A percentile compares a stretch with the other conserved stretches of the same genome.
phyloP scores from a whole-genome alignment of 2,797 vertebrate genomes.

The Hozukius guyotensis region DNA sequence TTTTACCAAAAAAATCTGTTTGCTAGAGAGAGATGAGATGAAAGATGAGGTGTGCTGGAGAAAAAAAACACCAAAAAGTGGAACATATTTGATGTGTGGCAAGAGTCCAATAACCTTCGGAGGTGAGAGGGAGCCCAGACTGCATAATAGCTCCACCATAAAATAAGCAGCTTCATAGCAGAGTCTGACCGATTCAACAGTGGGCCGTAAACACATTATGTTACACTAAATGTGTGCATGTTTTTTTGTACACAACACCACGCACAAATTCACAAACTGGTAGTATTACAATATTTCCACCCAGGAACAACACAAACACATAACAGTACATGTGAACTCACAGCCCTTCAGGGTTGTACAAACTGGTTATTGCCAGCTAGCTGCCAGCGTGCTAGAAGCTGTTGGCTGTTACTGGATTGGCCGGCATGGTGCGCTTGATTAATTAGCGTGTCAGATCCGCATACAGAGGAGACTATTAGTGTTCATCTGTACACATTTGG shows the following conservation, averaged over 20 bases:
- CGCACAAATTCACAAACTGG: constrained; percentile 10
- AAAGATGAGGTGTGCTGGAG: constrained; percentile 7
- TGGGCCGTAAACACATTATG: constrained; percentile 38
- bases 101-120: constrained; percentile 54
- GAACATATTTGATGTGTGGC: constrained; percentile 51
- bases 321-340: constrained; percentile 22
- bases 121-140: constrained; percentile 32
- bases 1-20: neutral
- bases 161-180: constrained; percentile 48
- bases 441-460: constrained; percentile 68
- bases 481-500: constrained; percentile 73
- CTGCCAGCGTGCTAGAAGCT: constrained; percentile 48
- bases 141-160: constrained; percentile 43
- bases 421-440: constrained; percentile 61
- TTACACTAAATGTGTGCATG: constrained; percentile 13
- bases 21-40: constrained; percentile 9
- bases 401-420: constrained; percentile 53
- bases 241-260: neutral
- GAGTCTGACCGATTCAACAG: constrained; percentile 49
- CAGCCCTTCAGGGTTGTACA: constrained; percentile 59
- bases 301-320: constrained; percentile 41
- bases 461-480: constrained; percentile 66
- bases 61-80: constrained; percentile 29
- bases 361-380: constrained; percentile 61
- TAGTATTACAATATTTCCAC: constrained; percentile 18